Conservation (phyloP, 2,797 vertebrate species). For the Microchirus variegatus region DNA sequence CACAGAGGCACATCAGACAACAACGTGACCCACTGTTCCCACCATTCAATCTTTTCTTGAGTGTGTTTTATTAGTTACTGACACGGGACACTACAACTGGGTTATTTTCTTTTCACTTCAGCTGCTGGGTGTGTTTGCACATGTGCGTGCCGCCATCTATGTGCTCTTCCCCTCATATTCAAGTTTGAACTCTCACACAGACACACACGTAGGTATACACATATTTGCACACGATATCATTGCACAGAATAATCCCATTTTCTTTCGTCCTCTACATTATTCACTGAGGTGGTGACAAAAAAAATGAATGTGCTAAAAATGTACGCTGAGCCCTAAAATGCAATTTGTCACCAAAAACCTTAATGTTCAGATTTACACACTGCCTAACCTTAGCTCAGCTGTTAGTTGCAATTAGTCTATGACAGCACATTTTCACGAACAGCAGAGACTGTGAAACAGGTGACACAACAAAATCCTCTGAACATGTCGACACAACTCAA, state of each 20-base stretch:
- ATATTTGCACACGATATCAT: conserved; percentile 33
- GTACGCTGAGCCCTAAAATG: conserved; percentile 15
- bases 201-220: conserved; percentile 50
- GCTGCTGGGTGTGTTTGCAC: conserved; percentile 55
- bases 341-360: conserved; percentile 13
- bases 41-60: conserved; percentile 60
- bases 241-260: conserved; percentile 41
- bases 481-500: conserved; percentile 56
- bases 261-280: conserved; percentile 22
- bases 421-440: conserved; percentile 36
- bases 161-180: conserved; percentile 13
- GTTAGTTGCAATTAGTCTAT: conserved; percentile 12
- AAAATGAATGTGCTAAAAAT: neutral
- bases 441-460: conserved; percentile 28
- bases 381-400: conserved; percentile 46
- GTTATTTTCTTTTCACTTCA: conserved; percentile 42
- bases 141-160: conserved; percentile 28
- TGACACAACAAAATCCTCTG: conserved; percentile 38
- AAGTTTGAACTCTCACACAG: conserved; percentile 33
- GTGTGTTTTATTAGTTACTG: conserved; percentile 60
- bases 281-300: conserved; percentile 22
- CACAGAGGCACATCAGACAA: conserved; percentile 81
- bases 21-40: conserved; percentile 68
- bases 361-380: conserved; percentile 17
- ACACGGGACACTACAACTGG: conserved; percentile 62